Percentiles rank a stretch among this genome's conserved stretches.
Evolutionary conservation across 2,113 vertebrate genomes (phyloP).

Genomic region (Erythrocercus mccallii): DNA sequence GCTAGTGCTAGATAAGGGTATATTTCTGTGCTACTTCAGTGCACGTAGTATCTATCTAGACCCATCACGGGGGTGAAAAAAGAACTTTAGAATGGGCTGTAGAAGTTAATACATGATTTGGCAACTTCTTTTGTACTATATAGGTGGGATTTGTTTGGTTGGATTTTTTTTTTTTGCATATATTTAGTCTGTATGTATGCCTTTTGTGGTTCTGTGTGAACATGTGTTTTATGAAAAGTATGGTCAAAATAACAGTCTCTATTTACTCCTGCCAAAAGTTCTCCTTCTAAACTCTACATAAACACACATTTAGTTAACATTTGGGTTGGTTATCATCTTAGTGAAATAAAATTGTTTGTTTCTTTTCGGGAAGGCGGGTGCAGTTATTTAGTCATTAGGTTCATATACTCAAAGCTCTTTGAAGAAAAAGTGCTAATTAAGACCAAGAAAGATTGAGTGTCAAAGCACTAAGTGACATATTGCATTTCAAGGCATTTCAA

Average conservation of each 20-base stretch:
- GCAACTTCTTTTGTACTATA: not conserved
- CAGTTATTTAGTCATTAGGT: not conserved
- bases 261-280: constrained; percentile 46
- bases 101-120: not conserved
- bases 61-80: not conserved
- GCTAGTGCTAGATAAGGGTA: not conserved
- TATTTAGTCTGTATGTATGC: not conserved
- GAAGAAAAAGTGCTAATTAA: not conserved
- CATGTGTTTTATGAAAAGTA: constrained; percentile 54
- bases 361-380: not conserved
- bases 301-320: constrained; percentile 45
- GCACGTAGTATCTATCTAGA: not conserved
- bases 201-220: constrained; percentile 30
- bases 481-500: not conserved
- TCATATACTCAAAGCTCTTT: not conserved
- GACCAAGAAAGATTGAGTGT: not conserved
- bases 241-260: constrained; percentile 47
- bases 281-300: constrained; percentile 15
- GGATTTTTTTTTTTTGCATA: not conserved
- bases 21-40: not conserved
- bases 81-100: not conserved
- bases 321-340: constrained; percentile 1
- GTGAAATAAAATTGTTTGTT: not conserved
- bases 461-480: not conserved
- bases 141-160: not conserved